These are phyloP conservation scores for Hyposoter dolosus DNA, from an alignment of 2,888 invertebrate genomes.

Conservation along the genomic window DNA sequence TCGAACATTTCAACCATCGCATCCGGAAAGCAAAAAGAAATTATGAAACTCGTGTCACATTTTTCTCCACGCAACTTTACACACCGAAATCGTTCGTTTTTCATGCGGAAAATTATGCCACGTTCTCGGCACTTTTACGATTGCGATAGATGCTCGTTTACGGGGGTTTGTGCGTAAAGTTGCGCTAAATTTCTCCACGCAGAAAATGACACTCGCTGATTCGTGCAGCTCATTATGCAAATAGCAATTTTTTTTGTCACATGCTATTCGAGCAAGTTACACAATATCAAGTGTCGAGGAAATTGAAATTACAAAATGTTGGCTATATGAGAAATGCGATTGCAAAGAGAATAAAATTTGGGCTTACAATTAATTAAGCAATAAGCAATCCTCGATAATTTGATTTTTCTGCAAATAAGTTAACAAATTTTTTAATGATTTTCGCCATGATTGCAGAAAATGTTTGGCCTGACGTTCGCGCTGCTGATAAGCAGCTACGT, in stretches of 20 bases:
- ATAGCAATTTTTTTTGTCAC: neutral
- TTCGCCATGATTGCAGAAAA: conserved; percentile 68
- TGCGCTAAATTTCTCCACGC: neutral
- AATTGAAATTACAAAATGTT: conserved; percentile 1
- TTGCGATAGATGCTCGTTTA: conserved; percentile 18
- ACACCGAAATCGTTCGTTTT: conserved; percentile 18
- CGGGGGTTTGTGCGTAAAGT: neutral
- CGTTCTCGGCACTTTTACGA: neutral
- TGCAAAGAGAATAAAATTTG: neutral
- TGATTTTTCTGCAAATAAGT: neutral
- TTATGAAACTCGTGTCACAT: neutral
- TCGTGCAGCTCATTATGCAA: conserved; percentile 25
- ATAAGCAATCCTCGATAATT: neutral
- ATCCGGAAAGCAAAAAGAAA: neutral
- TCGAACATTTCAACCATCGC: neutral
- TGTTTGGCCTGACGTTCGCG: conserved; percentile 66
- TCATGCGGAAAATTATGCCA: conserved; percentile 42
- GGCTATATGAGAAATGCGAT: neutral
- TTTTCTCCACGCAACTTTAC: neutral
- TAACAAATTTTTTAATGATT: neutral
- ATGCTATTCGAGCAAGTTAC: neutral
- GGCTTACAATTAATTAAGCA: neutral
- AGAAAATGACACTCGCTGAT: neutral
- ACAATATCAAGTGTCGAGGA: neutral
- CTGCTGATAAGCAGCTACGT: conserved; percentile 66